Percentiles rank a stretch among this genome's conserved stretches.
These are phyloP conservation scores for Ectemnius lituratus DNA, from an alignment of 2,888 invertebrate species.

Conservation along the genomic window DNA sequence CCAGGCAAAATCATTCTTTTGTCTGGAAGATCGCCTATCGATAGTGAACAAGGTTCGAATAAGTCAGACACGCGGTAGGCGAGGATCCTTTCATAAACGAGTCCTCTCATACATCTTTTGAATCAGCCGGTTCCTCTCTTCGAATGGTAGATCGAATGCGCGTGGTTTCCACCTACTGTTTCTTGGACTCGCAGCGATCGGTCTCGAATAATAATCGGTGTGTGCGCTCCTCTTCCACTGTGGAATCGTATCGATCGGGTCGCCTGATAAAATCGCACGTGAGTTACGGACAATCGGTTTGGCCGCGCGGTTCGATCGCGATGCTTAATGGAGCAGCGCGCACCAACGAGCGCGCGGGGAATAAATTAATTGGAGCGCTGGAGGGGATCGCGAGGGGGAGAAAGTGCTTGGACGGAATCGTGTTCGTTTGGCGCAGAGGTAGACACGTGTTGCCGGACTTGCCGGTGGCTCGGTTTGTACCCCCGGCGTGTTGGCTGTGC, in stretches of 20 bases:
- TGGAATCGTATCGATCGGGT: constrained; percentile 11
- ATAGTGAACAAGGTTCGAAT: constrained; percentile 27
- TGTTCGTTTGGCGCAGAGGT: neutral
- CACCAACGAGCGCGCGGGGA: constrained; percentile 13
- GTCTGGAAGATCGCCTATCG: constrained; percentile 19
- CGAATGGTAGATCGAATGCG: constrained; percentile 12
- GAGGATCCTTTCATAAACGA: constrained; percentile 39
- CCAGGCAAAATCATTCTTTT: constrained; percentile 20
- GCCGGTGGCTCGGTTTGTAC: too few species aligned
- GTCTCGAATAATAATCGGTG: too few species aligned
- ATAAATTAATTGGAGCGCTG: constrained; percentile 32
- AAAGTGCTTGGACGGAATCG: constrained; percentile 38
- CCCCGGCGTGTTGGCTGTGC: too few species aligned
- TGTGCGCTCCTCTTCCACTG: neutral
- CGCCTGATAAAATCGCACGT: too few species aligned
- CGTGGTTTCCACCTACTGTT: constrained; percentile 15
- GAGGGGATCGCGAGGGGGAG: neutral
- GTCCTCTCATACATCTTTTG: constrained; percentile 9
- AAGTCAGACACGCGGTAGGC: constrained; percentile 37
- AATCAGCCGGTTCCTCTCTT: constrained; percentile 27
- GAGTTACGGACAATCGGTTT: constrained; percentile 41
- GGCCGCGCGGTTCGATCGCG: constrained; percentile 7
- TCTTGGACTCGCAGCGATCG: too few species aligned
- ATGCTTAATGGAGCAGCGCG: constrained; percentile 30
- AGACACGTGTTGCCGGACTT: constrained; percentile 32